Base-by-base conservation (phyloP, 2,888 invertebrate genomes). In the Ophraella communa region DNA sequence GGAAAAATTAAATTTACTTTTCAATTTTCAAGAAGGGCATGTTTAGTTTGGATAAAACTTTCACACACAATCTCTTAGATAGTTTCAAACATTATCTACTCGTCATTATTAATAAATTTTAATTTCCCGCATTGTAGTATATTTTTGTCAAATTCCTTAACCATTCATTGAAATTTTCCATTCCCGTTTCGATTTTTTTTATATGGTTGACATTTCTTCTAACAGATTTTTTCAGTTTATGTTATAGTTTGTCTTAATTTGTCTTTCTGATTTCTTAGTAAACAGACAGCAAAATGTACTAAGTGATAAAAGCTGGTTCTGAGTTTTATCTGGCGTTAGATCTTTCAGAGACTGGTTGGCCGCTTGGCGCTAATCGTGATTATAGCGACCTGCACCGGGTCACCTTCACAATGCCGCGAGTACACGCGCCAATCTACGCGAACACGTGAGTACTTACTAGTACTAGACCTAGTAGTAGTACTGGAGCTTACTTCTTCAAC, bases 391-490 rank as follows among this genome's bases (percentile, higher is more conserved):
- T 74, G 77, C 70, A 77, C 80, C 78, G 74, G 80, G 79, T 80
- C 78, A 80, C 80, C 80, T 80, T 80, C 80, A 79, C 80, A 80
- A 80, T 80, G 80, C 80, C 79, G 79, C 71, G 60, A 33, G 67
- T 75, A 72, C 77, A 77, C 78, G 77, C 76, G 77, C 74, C 76
- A 71, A 75, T 71, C 72, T 66, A 69, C 75, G 69, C 74, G 69
- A 74, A 73, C 77, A 78, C 76, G 78, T 78, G 77, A 74, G 72
- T 59, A 65, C 55, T 60, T 55, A 62, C 66, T 64, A 39, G 53
- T 58, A 66, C 57, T 53, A 55, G 39, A 39, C 42, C 35, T 56
- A 49, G 30, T 60, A 49, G 30, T 60, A 53, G 52, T 44, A 45
- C 44, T 21, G 27, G 47, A 27, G 35, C 52, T 44, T 51, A 27